Evolutionary conservation across 2,113 vertebrate species (phyloP), one percentile per base, ranked within the genome.

Genomic region (Noctilio leporinus): DNA sequence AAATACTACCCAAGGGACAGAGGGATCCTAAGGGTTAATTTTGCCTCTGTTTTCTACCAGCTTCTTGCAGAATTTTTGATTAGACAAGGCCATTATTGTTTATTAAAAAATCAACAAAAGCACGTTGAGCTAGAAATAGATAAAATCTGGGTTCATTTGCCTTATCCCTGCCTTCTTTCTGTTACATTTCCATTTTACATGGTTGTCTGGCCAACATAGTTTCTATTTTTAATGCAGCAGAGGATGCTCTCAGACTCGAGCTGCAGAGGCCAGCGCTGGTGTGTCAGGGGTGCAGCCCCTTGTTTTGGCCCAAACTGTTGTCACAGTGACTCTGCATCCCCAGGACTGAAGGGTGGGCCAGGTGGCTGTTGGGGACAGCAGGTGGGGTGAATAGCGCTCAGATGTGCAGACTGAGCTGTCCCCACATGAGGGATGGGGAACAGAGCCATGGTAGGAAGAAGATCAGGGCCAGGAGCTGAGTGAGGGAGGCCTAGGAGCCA

Each of bases 41-140:
- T 53, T 24, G 22, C 11, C 38, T 88, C 78, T 10, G 43, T 38
- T 75, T 57, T 69, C 19, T 49, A 20, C 55, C 55, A 45, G 55
- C 38, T 80, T 69, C 91, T 86, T 43, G 33, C 20, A 47, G 81
- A 76, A 55, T 40, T 91, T 92, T 92, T 82, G 76, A 86, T 94
- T 53, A 90, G 57, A 82, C 53, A 69, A 47, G 70, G 40, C 67
- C 57, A 6, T 92, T 28, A 26, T 40, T n/a, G 70, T 87, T 97
- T 94, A 93, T 93, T 88, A 92, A 82, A 95, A 95, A 96, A 93
- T 67, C 93, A 95, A 78, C 97, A 85, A 57, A 72, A 82, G 55
- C 86, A 43, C 45, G 17, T 38, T 45, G 55, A 62, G 70, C 94
- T 85, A 53, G 93, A 83, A 90, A 85, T 28, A 76, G 59, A 45